phyloP scores from a whole-genome alignment of 2,888 invertebrate species.

The Helicoverpa assulta region DNA sequence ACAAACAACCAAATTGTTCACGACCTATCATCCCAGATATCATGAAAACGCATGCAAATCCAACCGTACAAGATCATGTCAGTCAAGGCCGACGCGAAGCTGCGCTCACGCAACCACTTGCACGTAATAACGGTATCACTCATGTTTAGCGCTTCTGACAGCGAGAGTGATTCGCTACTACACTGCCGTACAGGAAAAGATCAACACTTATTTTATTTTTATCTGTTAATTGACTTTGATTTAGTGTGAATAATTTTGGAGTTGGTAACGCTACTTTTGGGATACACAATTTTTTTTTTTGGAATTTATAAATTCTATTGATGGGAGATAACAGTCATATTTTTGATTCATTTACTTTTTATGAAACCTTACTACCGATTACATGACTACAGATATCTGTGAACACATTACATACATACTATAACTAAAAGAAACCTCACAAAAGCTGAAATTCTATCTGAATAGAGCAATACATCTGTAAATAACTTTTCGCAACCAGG shows the following conservation, averaged over 20 bases:
- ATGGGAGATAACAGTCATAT: too few species aligned
- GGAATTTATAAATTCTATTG: too few species aligned
- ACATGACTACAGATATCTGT: neutral
- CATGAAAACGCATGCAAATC: constrained; percentile 49
- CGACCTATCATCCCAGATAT: constrained; percentile 43
- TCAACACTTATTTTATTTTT: neutral
- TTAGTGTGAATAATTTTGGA: neutral
- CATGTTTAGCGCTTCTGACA: constrained; percentile 43
- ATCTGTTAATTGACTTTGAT: neutral
- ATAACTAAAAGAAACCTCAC: neutral
- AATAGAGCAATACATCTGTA: constrained; percentile 29
- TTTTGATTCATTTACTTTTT: too few species aligned
- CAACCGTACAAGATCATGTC: constrained; percentile 57
- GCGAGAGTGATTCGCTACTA: constrained; percentile 54
- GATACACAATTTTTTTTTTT: too few species aligned
- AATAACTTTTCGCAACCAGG: constrained; percentile 55
- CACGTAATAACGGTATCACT: constrained; percentile 61
- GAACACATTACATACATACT: constrained; percentile 5
- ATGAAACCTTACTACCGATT: too few species aligned
- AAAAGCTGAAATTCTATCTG: constrained; percentile 27
- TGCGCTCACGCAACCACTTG: constrained; percentile 51
- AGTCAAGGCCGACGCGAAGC: constrained; percentile 53
- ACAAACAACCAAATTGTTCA: neutral
- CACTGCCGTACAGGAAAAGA: constrained; percentile 30
- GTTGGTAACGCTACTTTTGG: neutral